Base-by-base conservation (phyloP, 2,888 invertebrate genomes). In the Tinea trinotella region DNA sequence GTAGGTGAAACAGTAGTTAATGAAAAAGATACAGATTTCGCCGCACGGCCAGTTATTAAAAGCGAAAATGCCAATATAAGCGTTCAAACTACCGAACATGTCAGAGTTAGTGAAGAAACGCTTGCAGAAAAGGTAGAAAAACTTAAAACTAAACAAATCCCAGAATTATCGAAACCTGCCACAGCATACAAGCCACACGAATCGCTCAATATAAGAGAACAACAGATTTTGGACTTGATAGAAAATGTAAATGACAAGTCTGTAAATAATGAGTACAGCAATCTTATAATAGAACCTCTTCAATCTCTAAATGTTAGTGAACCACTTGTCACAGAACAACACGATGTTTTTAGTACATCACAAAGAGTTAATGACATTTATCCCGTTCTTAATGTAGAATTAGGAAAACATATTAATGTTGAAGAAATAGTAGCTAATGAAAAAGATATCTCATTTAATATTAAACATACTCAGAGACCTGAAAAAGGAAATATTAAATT, bases 301-400 rank as follows among this genome's bases (percentile, higher is more conserved):
- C 70, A 64, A 59, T 62, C 76, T 13, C 56, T 79, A 46, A 56
- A 63, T 54, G 64, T 89, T 0, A 88, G 74, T 24, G 87, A 89
- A 75, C 69, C 85, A 22, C 74, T 80, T 56, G 65, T 72, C 46
- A 83, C 82, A 61, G 88, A 89, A 64, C 65, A 58, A 34, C 61
- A 66, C 20, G 64, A 68, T 58, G 66, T 72, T 34, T 60, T 74
- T 6, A 56, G 56, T 17, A 5, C 57, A 10, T n/a, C 34, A 7
- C 58, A 62, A 15, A 7, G 58, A 61, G 12, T 64, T 60, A 55
- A 4, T 57, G 2, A 67, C 65, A 59, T 58, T 59, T 46, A 58
- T 24, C 60, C 71, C 12, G 57, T 54, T 6, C 35, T 70, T n/a
- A 68, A 66, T 53, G 55, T 76, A 54, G 66, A 76, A 62, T 53